Evolutionary conservation across 2,113 vertebrate genomes (phyloP).

Genomic region (Morone chrysops): DNA sequence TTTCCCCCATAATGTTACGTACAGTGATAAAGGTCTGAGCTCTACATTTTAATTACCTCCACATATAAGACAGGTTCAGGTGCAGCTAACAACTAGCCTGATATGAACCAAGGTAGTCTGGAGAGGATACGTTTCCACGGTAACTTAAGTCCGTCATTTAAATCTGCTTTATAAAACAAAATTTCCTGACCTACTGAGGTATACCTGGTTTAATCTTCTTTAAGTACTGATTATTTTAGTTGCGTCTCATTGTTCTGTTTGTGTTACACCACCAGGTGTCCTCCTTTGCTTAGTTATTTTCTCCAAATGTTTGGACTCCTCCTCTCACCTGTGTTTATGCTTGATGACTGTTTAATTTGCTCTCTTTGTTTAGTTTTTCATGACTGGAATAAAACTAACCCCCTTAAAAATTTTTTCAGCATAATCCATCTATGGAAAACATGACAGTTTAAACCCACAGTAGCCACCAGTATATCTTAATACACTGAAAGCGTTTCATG

Average conservation of each 20-base stretch:
- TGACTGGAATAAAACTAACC: neutral
- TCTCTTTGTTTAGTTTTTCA: neutral
- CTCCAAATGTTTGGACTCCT: neutral
- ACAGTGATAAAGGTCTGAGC: neutral
- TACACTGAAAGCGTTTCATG: no score
- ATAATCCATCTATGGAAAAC: no score
- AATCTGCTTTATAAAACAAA: neutral
- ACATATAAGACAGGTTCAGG: neutral
- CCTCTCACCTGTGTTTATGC: neutral
- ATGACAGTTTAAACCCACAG: no score
- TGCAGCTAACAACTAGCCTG: neutral
- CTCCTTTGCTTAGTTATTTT: neutral
- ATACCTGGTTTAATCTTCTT: neutral
- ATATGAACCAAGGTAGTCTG: neutral
- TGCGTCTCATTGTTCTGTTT: neutral
- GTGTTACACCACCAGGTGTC: constrained; percentile 5
- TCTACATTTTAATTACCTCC: neutral
- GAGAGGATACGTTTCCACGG: neutral
- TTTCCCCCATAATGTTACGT: neutral
- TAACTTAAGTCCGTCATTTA: neutral
- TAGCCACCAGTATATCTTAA: no score
- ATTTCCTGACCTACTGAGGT: neutral
- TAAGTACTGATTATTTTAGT: neutral
- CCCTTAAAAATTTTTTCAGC: neutral
- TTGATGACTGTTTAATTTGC: neutral